phyloP scores from a whole-genome alignment of 2,888 invertebrate species.

The Pardosa pseudoannulata region DNA sequence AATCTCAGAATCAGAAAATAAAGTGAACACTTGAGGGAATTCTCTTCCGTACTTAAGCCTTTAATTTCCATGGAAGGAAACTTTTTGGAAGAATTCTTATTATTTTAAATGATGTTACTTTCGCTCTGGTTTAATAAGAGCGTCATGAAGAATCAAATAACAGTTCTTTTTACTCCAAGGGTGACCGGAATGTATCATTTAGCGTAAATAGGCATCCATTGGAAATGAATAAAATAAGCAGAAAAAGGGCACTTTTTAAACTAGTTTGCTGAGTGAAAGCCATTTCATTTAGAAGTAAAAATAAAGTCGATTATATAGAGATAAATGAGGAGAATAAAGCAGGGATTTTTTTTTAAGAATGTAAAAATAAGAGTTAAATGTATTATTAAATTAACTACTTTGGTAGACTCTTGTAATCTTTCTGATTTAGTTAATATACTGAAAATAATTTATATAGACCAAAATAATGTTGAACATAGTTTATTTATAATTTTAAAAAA shows the following conservation, averaged over 20 bases:
- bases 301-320: neutral
- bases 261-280: neutral
- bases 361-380: neutral
- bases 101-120: slow-evolving; percentile 13
- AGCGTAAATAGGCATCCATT: slow-evolving; percentile 7
- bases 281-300: neutral
- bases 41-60: neutral
- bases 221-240: slow-evolving; percentile 11
- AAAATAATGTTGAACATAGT: no score
- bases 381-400: neutral
- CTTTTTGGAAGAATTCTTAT: slow-evolving; percentile 19
- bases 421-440: no score
- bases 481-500: no score
- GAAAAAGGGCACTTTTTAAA: neutral
- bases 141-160: slow-evolving; percentile 11
- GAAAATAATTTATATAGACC: no score
- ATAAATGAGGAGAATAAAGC: neutral
- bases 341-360: neutral
- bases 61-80: slow-evolving; percentile 2
- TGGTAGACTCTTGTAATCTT: no score
- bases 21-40: neutral
- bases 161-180: neutral
- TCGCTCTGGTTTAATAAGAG: slow-evolving; percentile 3
- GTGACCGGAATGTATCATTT: neutral
- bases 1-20: neutral